Percentiles rank a stretch among this genome's conserved stretches.
These are phyloP conservation scores for Nephrotoma appendiculata DNA, from an alignment of 2,888 invertebrate species.

Conservation along the genomic window DNA sequence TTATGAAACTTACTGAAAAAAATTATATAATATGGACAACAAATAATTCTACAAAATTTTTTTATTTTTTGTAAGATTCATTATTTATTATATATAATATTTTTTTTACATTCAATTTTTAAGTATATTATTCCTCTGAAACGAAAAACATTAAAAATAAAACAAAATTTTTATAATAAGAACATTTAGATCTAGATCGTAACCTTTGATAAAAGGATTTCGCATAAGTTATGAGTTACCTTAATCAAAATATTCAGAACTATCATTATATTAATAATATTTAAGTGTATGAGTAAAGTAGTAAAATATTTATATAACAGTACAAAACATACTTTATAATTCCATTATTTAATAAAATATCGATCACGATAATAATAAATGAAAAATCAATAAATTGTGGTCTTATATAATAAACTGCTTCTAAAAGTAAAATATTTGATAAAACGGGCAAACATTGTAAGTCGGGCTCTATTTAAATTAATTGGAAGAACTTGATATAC, in stretches of 20 bases:
- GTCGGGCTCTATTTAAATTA: neutral
- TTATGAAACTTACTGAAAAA: too few relatives aligned
- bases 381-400: too few relatives aligned
- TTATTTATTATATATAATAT: neutral
- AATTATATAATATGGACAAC: neutral
- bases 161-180: neutral
- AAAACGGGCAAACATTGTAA: too few relatives aligned
- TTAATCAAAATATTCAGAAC: neutral
- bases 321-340: neutral
- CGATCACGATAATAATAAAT: too few relatives aligned
- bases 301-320: neutral
- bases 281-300: neutral
- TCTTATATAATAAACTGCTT: too few relatives aligned
- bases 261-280: too few relatives aligned
- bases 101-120: neutral
- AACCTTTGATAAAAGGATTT: neutral
- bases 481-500: neutral
- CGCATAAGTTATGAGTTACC: neutral
- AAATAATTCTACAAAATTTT: neutral
- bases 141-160: neutral
- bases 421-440: too few relatives aligned
- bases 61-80: neutral
- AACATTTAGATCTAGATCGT: neutral
- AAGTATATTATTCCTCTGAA: neutral
- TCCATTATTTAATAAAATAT: too few relatives aligned